Percentiles rank a stretch among this genome's conserved stretches.
phyloP scores from a whole-genome alignment of 2,888 invertebrate species.

The Arctia plantaginis region DNA sequence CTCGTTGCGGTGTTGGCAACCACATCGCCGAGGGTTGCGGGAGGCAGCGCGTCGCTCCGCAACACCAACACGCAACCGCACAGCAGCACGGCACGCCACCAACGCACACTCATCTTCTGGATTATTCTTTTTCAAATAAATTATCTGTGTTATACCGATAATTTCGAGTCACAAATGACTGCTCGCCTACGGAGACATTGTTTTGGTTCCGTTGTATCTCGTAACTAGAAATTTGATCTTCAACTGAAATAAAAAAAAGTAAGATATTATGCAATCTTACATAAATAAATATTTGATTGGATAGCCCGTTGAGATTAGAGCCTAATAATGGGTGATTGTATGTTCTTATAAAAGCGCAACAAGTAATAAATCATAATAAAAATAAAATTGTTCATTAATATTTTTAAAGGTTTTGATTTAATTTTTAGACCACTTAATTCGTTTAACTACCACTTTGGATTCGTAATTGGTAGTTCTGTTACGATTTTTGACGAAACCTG shows the following conservation, averaged over 20 bases:
- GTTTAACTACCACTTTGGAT: neutral
- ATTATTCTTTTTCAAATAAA: neutral
- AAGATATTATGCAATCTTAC: neutral
- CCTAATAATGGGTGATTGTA: neutral
- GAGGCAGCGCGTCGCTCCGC: constrained; percentile 74
- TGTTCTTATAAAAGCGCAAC: neutral
- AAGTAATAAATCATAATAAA: neutral
- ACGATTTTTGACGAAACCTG: too few relatives aligned
- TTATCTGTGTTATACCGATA: neutral
- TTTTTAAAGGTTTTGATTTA: too few relatives aligned
- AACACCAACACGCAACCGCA: constrained; percentile 70
- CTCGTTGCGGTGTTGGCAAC: constrained; percentile 82
- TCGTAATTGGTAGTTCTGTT: too few relatives aligned
- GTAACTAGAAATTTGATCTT: neutral
- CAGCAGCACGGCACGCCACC: constrained; percentile 68
- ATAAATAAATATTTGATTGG: neutral
- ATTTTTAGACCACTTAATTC: too few relatives aligned
- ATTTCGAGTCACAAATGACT: constrained; percentile 24
- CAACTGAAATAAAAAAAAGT: constrained; percentile 7
- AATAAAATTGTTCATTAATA: too few relatives aligned
- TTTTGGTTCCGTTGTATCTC: constrained; percentile 16
- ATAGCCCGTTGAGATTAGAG: neutral
- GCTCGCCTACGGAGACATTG: constrained; percentile 34
- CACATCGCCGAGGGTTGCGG: constrained; percentile 82
- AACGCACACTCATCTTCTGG: constrained; percentile 67